Percentiles rank a stretch among this genome's conserved stretches.
Evolutionary conservation across 2,797 vertebrate species (phyloP).

Genomic region (Austrolebias charrua): DNA sequence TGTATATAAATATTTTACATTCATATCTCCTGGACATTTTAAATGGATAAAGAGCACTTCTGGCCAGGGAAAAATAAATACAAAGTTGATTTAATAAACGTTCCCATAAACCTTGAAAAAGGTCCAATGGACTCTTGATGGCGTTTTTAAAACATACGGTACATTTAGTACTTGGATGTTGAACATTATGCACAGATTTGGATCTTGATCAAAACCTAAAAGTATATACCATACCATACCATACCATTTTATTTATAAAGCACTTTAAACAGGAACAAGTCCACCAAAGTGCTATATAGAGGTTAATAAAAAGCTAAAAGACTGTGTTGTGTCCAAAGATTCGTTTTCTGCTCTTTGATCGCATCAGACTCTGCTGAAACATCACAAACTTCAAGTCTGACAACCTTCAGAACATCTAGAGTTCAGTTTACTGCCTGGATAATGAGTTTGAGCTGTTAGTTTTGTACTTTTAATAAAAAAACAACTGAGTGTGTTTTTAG

Average conservation of each 20-base stretch:
- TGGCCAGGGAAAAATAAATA: not conserved
- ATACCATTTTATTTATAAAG: too few species aligned
- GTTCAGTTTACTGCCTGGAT: too few species aligned
- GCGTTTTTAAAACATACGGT: not conserved
- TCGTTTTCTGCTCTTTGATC: too few species aligned
- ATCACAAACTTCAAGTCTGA: not conserved
- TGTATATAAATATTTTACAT: not conserved
- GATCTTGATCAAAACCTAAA: conserved; percentile 10
- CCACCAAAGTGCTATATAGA: not conserved
- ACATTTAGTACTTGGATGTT: too few species aligned
- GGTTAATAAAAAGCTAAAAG: too few species aligned
- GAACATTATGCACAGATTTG: conserved; percentile 3
- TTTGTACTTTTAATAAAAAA: conserved; percentile 6
- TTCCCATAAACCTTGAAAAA: too few species aligned
- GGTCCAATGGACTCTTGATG: not conserved
- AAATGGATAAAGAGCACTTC: not conserved
- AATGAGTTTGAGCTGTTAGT: not conserved
- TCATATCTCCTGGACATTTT: not conserved
- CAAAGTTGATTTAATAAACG: not conserved
- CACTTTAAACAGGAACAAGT: too few species aligned
- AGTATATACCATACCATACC: too few species aligned
- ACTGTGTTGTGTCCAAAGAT: too few species aligned
- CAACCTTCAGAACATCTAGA: not conserved
- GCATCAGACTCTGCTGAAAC: too few species aligned
- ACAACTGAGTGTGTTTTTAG: conserved; percentile 6